Conservation (phyloP, 1,140 invertebrate species). For the Nautilus pompilius region DNA sequence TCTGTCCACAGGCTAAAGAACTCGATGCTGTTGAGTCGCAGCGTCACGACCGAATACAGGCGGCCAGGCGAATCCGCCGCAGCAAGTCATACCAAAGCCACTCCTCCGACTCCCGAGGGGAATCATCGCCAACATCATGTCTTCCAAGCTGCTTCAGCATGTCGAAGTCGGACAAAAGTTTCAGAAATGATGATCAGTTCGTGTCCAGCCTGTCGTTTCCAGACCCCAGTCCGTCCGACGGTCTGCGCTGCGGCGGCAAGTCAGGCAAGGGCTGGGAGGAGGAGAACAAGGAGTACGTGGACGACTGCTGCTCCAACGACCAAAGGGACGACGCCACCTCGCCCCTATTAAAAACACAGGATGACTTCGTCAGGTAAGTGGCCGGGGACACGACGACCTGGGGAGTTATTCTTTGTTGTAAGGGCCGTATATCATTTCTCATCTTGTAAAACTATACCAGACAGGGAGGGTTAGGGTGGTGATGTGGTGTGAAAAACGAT, state of each 20-base stretch:
- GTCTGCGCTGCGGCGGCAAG: too few species aligned
- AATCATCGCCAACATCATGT: slow-evolving; percentile 34
- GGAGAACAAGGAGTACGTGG: background rate
- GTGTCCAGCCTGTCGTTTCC: background rate
- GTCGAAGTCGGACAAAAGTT: slow-evolving; percentile 9
- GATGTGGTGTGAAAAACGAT: too few species aligned
- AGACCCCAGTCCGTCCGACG: background rate
- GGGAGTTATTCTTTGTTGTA: too few species aligned
- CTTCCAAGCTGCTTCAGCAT: slow-evolving; percentile 44
- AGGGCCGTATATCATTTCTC: too few species aligned
- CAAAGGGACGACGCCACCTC: slow-evolving; percentile 12
- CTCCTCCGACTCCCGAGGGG: slow-evolving; percentile 21
- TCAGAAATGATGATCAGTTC: background rate
- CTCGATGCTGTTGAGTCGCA: slow-evolving; percentile 42
- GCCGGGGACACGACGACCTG: too few species aligned
- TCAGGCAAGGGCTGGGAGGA: background rate
- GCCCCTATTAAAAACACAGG: slow-evolving; percentile 15
- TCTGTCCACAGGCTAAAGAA: slow-evolving; percentile 41
- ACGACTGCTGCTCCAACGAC: background rate
- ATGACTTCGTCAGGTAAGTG: background rate
- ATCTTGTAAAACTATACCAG: too few species aligned
- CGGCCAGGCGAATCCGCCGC: slow-evolving; percentile 38
- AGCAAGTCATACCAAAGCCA: slow-evolving; percentile 38
- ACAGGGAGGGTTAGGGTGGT: too few species aligned
- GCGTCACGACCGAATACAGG: slow-evolving; percentile 38